Base-by-base conservation (phyloP, 2,113 vertebrate species). In the Elgaria multicarinata region DNA sequence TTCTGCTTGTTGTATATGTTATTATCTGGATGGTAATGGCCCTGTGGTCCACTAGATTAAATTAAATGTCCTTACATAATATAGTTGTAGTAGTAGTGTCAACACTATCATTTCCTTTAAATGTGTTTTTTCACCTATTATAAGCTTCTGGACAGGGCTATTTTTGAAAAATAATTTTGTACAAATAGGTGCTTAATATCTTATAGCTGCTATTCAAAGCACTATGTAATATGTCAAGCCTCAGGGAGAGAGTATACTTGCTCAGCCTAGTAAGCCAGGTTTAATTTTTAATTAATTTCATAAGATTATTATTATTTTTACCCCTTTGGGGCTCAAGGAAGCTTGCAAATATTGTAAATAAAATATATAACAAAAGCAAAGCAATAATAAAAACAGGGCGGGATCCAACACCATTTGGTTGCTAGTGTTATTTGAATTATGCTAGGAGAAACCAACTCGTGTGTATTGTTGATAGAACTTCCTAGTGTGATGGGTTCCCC, bases 31-130 rank as follows among this genome's bases (percentile, higher is more conserved):
- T 31, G 28, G 28, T 18, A 83, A 83, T 5, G 58, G 39, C 66
- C 46, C 78, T 77, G 83, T 84, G 89, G 92, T 75, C 90, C 84
- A 50, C 84, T 0, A 0, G 71, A 62, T 76, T 80, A 85, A 18
- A 88, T 50, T 18, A 46, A 85, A 72, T 13, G 2, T 80, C 77
- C 80, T 39, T 76, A 26, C 1, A 20, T 50, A 31, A 72, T 46
- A 22, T n/a, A 28, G 74, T 67, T 39, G 83, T 67, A 33, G 8
- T 10, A 4, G 22, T 71, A 62, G 91, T 66, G 75, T n/a, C 28
- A 71, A 46, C 77, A 58, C 28, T 62, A 24, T 84, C 87, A 87
- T 80, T 90, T 80, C 78, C 33, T 80, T 58, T 80, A 58, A 55
- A 80, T 80, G 31, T n/a, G 18, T 80, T 55, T 33, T 22, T 83